Conservation (phyloP, 2,113 vertebrate species). For the Paramormyrops kingsleyae region DNA sequence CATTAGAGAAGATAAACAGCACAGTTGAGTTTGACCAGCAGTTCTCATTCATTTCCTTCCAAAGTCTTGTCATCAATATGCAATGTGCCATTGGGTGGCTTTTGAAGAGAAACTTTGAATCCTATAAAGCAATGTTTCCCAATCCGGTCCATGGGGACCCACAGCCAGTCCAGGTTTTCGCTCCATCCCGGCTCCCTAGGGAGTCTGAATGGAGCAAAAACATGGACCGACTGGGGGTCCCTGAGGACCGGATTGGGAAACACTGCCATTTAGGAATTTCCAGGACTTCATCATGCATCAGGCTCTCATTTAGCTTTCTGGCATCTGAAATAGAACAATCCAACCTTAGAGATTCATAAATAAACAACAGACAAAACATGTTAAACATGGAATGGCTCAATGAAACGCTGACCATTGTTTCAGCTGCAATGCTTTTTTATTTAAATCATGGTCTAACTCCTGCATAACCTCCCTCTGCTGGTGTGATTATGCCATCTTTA, state of each 20-base stretch:
- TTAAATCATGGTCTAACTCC: background rate
- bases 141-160: background rate
- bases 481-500: background rate
- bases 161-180: background rate
- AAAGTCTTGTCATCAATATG: background rate
- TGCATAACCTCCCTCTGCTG: background rate
- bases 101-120: background rate
- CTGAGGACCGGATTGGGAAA: background rate
- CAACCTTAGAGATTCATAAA: background rate
- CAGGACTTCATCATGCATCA: background rate
- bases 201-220: background rate
- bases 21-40: background rate
- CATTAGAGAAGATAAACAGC: background rate
- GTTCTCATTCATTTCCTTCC: background rate
- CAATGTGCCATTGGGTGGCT: background rate
- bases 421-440: background rate
- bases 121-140: background rate
- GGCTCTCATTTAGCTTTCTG: background rate
- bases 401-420: background rate
- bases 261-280: background rate
- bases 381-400: background rate
- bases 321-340: slow-evolving; percentile 4
- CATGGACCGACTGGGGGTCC: background rate
- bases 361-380: background rate
- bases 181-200: too few species aligned